Evolutionary conservation across 2,888 invertebrate species (phyloP).

Genomic region (Agrochola lychnidis): DNA sequence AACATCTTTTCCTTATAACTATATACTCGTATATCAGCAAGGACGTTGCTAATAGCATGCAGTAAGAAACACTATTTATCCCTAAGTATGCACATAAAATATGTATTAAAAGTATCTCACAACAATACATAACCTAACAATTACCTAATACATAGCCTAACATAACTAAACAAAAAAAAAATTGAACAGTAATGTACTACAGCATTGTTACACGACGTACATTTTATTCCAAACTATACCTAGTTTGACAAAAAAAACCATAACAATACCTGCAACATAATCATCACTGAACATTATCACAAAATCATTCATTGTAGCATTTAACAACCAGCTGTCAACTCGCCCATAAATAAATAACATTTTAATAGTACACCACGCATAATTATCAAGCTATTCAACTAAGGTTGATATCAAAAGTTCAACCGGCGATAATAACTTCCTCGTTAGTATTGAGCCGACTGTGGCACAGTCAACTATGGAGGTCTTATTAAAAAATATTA

Average conservation of each 20-base stretch:
- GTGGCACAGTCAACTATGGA: conserved; percentile 47
- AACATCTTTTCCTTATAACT: not conserved
- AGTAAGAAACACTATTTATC: not conserved
- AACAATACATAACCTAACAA: not conserved
- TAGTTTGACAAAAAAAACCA: not conserved
- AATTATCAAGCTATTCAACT: conserved; percentile 28
- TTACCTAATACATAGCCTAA: not conserved
- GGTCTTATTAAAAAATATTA: conserved; percentile 47
- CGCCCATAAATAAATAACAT: conserved; percentile 3
- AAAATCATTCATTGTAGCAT: not conserved
- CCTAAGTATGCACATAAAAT: not conserved
- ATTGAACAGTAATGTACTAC: not conserved
- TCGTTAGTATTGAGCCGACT: conserved; percentile 48
- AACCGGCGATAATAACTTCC: conserved; percentile 45
- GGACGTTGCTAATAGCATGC: not conserved
- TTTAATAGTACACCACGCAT: conserved; percentile 13
- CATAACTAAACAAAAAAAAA: not conserved
- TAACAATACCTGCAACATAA: not conserved
- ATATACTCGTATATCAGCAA: too few relatives aligned
- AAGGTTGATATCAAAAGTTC: conserved; percentile 48
- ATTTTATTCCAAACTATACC: not conserved
- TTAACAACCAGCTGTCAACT: not conserved
- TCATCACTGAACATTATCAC: not conserved
- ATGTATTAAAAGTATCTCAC: not conserved
- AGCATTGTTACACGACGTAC: not conserved